Evolutionary conservation across 2,888 invertebrate species (phyloP).

Genomic region (Aquatica leii): DNA sequence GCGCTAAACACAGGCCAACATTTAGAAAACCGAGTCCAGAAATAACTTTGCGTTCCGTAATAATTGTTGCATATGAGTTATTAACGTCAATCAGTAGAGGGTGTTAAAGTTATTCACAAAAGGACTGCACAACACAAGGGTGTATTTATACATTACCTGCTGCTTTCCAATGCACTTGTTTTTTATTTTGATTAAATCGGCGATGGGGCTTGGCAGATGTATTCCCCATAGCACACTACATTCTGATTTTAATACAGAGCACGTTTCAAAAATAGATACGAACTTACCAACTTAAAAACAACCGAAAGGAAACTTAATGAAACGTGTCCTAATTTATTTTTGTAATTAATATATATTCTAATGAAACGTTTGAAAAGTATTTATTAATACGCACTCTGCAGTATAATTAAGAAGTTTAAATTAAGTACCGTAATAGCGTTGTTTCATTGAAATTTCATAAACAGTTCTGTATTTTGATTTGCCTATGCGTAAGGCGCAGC

Average conservation of each 20-base stretch:
- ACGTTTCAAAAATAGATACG: slow-evolving; percentile 52
- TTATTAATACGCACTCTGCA: no score
- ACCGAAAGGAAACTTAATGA: slow-evolving; percentile 1
- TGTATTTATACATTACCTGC: slow-evolving; percentile 69
- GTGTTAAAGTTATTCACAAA: slow-evolving; percentile 14
- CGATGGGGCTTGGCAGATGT: slow-evolving; percentile 68
- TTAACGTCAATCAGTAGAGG: slow-evolving; percentile 18
- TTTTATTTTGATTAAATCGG: slow-evolving; percentile 67
- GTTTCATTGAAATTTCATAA: no score
- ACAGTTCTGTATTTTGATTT: background rate
- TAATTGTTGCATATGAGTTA: slow-evolving; percentile 19
- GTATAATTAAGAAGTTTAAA: no score
- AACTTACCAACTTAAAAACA: slow-evolving; percentile 46
- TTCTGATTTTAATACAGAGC: slow-evolving; percentile 47
- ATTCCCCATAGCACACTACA: slow-evolving; percentile 68
- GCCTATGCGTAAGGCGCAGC: background rate
- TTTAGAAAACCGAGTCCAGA: slow-evolving; percentile 31
- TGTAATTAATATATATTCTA: background rate
- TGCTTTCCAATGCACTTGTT: slow-evolving; percentile 85
- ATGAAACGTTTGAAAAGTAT: no score
- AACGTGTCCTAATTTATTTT: slow-evolving; percentile 12
- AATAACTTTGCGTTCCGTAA: slow-evolving; percentile 33
- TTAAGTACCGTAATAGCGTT: no score
- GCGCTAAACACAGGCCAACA: slow-evolving; percentile 33
- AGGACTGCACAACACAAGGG: background rate